These are phyloP conservation scores for Saccopteryx leptura DNA, from an alignment of 2,113 vertebrate genomes.

Conservation along the genomic window DNA sequence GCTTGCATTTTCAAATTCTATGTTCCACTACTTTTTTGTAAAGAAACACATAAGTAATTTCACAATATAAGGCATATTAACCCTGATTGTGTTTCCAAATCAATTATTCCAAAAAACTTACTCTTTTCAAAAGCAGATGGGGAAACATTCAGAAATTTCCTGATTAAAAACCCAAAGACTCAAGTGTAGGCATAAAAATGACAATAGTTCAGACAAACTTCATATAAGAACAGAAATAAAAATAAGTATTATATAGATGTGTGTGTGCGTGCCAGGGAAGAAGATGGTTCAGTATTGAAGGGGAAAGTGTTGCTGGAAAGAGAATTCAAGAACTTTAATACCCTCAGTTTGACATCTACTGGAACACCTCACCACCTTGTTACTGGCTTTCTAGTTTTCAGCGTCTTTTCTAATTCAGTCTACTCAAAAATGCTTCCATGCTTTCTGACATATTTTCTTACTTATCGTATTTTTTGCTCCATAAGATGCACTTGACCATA, in stretches of 20 bases:
- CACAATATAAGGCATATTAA: not conserved
- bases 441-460: not conserved
- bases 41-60: not conserved
- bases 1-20: not conserved
- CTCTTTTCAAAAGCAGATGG: conserved; percentile 2
- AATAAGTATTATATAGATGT: not conserved
- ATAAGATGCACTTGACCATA: too few species aligned
- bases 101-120: not conserved
- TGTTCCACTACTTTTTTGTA: not conserved
- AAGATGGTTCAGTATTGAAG: not conserved
- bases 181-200: not conserved
- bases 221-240: not conserved
- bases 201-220: not conserved
- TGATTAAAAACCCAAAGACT: not conserved
- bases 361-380: not conserved
- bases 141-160: not conserved
- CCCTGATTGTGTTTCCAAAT: not conserved
- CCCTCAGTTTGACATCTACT: not conserved
- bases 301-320: not conserved
- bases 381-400: not conserved
- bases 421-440: not conserved
- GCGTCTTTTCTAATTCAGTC: not conserved
- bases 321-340: not conserved
- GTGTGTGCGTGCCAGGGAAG: fast-evolving
- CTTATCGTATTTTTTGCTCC: too few species aligned